Evolutionary conservation across 1,140 invertebrate species (phyloP).

Genomic region (Zaprionus ghesquierei): DNA sequence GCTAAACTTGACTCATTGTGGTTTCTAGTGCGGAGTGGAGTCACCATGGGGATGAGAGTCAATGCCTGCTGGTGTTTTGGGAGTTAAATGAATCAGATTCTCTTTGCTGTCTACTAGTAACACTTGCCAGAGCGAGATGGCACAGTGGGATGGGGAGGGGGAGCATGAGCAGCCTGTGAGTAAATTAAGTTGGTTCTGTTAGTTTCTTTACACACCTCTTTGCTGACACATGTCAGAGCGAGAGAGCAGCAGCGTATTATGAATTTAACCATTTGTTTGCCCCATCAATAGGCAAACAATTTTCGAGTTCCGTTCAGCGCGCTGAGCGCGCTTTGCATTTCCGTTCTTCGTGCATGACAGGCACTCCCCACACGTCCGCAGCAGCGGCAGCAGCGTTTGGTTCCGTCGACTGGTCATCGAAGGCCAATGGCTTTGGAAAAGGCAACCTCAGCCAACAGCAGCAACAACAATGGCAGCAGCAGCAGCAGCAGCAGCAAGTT

Average conservation of each 20-base stretch:
- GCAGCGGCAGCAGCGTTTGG: constrained; percentile 1
- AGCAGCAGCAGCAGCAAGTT: constrained; percentile 29
- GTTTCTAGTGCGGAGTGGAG: background rate
- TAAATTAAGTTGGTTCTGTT: background rate
- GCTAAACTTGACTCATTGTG: background rate
- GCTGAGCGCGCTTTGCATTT: constrained; percentile 43
- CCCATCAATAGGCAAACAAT: constrained; percentile 43
- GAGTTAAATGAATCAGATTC: background rate
- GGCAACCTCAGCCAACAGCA: background rate
- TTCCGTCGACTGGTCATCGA: constrained; percentile 48
- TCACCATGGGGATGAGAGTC: background rate
- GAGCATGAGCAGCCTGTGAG: no score
- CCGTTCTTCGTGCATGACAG: constrained; percentile 52
- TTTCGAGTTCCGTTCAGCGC: constrained; percentile 41
- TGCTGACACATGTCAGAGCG: constrained; percentile 5
- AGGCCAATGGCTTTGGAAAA: constrained; percentile 65
- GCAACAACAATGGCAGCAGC: constrained; percentile 22
- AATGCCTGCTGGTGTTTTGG: background rate
- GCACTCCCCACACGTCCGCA: constrained; percentile 32
- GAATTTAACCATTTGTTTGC: constrained; percentile 19
- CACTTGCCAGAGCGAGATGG: background rate
- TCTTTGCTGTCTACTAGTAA: background rate
- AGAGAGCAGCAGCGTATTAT: background rate
- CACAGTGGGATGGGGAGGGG: no score
- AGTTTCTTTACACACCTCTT: background rate